Conservation (phyloP, 2,888 invertebrate genomes). For the Synanthedon tipuliformis region DNA sequence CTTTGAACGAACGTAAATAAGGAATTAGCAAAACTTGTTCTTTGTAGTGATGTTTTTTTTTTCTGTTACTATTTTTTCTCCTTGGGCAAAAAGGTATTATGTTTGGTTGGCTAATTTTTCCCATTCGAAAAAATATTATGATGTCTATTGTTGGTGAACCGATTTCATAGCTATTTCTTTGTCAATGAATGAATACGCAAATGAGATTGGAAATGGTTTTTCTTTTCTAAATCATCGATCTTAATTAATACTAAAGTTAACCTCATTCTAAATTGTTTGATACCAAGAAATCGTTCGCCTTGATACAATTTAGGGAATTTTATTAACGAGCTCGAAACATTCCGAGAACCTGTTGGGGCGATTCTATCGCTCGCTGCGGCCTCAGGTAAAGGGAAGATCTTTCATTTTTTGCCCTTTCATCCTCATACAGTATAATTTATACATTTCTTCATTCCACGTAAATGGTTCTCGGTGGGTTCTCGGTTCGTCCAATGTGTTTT, state of each 20-base stretch:
- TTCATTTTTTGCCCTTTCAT: constrained; percentile 33
- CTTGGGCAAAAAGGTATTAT: background rate
- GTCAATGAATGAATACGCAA: background rate
- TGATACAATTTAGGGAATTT: constrained; percentile 20
- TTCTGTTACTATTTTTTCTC: constrained; percentile 18
- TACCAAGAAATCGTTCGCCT: constrained; percentile 22
- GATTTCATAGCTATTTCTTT: background rate
- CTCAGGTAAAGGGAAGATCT: constrained; percentile 30
- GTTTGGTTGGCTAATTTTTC: background rate
- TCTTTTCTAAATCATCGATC: too few relatives aligned
- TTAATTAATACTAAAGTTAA: too few relatives aligned
- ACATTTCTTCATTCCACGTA: constrained; percentile 27
- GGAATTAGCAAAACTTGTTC: constrained; percentile 49
- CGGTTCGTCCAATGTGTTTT: constrained; percentile 16
- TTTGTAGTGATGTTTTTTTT: constrained; percentile 28
- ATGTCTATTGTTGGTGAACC: background rate
- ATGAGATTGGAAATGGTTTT: constrained; percentile 4
- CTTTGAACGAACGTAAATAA: too few relatives aligned
- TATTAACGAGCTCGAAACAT: constrained; percentile 24
- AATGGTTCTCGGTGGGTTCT: constrained; percentile 23
- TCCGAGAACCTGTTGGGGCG: constrained; percentile 30
- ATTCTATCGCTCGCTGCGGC: constrained; percentile 22
- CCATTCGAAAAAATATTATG: background rate
- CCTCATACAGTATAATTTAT: constrained; percentile 30
- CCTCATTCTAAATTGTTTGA: constrained; percentile 4